These are phyloP conservation scores for Hemicentrotus pulcherrimus DNA, from an alignment of 35 echinoderm and acorn worm genomes.

Conservation along the genomic window DNA sequence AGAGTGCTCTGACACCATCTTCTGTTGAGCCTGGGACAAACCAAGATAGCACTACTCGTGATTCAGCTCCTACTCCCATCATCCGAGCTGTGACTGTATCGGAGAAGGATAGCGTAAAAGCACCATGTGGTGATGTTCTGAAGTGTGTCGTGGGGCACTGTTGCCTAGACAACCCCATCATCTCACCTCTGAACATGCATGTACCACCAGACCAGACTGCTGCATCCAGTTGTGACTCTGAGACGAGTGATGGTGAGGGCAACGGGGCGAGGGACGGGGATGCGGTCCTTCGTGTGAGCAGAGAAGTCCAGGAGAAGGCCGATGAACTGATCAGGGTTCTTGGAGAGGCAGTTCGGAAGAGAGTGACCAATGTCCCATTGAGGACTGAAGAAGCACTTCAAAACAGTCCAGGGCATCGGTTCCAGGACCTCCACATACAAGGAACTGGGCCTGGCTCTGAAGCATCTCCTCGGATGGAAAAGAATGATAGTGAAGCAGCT, in stretches of 20 bases:
- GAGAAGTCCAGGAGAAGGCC: constrained; percentile 52
- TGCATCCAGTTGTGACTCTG: neutral
- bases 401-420: neutral
- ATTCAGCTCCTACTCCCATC: neutral
- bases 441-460: neutral
- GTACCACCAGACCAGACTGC: neutral
- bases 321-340: constrained; percentile 66
- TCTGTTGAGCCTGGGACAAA: neutral
- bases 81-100: neutral
- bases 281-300: neutral
- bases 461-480: neutral
- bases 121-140: neutral
- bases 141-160: neutral
- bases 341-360: constrained; percentile 62
- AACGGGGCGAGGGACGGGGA: neutral
- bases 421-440: neutral
- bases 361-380: constrained; percentile 73
- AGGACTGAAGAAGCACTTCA: neutral
- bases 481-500: neutral
- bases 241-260: neutral
- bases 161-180: neutral
- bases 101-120: neutral
- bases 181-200: neutral
- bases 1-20: neutral
- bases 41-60: neutral